phyloP scores from a whole-genome alignment of 92 coral and sea anemone species.

The Muricea muricata region DNA sequence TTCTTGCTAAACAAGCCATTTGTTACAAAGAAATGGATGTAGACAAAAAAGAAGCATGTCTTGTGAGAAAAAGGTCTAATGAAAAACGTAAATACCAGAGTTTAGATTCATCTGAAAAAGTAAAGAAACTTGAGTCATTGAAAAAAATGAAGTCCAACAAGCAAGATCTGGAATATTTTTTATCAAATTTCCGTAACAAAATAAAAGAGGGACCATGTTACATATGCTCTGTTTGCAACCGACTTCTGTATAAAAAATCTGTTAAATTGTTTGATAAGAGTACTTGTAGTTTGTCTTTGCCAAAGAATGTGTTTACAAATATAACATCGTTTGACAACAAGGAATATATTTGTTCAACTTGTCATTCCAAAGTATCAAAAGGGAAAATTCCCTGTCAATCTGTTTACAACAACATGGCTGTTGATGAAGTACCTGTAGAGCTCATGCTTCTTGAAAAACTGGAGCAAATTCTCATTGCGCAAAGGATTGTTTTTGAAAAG shows the following conservation, averaged over 20 bases:
- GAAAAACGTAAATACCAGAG: slow-evolving; percentile 35
- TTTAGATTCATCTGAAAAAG: slow-evolving; percentile 10
- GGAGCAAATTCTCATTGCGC: neutral
- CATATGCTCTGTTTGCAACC: no score
- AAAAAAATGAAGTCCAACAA: no score
- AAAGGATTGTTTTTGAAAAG: slow-evolving; percentile 67
- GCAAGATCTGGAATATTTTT: no score
- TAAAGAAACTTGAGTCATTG: neutral
- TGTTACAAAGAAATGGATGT: slow-evolving; percentile 54
- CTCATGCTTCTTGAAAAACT: neutral
- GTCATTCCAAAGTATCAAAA: neutral
- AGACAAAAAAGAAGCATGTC: slow-evolving; percentile 34
- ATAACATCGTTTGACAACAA: neutral
- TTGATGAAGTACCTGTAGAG: neutral
- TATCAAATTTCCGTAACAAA: no score
- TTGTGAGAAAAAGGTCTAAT: neutral
- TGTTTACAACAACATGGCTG: neutral
- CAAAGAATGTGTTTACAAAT: neutral
- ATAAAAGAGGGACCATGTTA: no score
- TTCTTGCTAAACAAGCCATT: neutral
- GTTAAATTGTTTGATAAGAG: neutral
- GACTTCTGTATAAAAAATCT: neutral
- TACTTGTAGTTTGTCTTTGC: neutral
- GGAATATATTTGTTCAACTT: neutral
- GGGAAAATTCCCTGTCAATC: neutral